Percentiles rank a stretch among this genome's conserved stretches.
Evolutionary conservation across 2,113 vertebrate genomes (phyloP).

Genomic region (Erinaceus europaeus): DNA sequence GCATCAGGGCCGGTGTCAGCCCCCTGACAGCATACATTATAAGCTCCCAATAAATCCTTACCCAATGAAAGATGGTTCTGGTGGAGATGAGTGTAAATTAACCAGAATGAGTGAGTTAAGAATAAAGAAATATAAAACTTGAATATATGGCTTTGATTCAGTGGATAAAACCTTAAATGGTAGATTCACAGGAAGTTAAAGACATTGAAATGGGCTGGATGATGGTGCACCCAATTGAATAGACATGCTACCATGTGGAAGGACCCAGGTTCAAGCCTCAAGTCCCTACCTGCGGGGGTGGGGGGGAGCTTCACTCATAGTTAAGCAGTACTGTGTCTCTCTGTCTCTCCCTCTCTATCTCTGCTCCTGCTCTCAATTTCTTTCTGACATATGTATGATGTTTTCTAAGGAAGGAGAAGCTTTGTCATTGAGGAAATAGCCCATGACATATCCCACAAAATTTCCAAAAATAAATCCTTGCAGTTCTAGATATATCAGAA

Average conservation of each 20-base stretch:
- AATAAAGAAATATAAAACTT: not conserved
- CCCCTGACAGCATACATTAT: not conserved
- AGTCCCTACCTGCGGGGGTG: no score
- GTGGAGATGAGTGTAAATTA: not conserved
- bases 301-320: no score
- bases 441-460: not conserved
- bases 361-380: no score
- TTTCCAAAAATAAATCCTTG: not conserved
- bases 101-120: not conserved
- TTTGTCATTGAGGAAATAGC: not conserved
- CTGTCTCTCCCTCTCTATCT: no score
- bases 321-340: no score
- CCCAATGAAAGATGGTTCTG: not conserved
- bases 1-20: not conserved
- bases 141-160: not conserved
- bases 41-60: not conserved
- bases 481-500: not conserved
- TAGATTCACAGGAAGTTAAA: constrained; percentile 20
- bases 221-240: no score
- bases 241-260: no score
- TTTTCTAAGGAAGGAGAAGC: no score
- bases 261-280: no score
- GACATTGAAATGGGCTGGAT: not conserved
- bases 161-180: not conserved
- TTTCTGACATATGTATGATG: no score